Base-by-base conservation (phyloP, 1,140 invertebrate species). In the Schlechtendalia chinensis region DNA sequence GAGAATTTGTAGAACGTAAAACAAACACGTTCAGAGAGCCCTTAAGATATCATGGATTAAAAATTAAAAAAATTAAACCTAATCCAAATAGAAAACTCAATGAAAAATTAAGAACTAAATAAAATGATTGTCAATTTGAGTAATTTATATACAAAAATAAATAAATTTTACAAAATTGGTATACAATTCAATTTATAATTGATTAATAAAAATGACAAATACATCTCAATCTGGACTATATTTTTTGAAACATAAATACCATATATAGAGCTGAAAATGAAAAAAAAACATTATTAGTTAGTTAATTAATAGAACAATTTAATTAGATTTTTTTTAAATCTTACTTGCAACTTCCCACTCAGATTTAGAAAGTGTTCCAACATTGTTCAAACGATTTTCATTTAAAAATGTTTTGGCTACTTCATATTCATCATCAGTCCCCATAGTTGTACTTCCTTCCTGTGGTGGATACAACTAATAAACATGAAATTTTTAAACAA, bases 301-400 rank as follows among this genome's bases (percentile, higher is more conserved):
- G 85, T 17, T 39, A 39, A 39, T 39, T 58, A 6, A 22, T 53
- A 83, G 83, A 47, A 58, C 79, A 61, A 80, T 81, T 45, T 54
- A 61, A 69, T 71, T 82, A 24, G n/a, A 77, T 65, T 71, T 82
- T 83, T 81, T 47, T 65, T 87, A 82, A 63, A 83, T 89, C 91
- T 92, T 88, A 94, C 94, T 93, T 81, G 92, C 90, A 79, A 93
- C 95, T 88, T 98, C 96, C 97, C 96, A 98, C 87, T 98, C 96
- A 22, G 91, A 90, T 84, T 90, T 89, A 16, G 94, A 95, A 80
- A 98, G 88, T 19, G 96, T 98, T 24, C 93, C 93, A 82, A 93
- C 85, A 80, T 85, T 87, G n/a, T 85, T 83, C 84, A 84, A 86
- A 82, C 84, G 85, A 83, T 88, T 84, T 69, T 85, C 83, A 81